Percentiles rank a stretch among this genome's conserved stretches.
These are phyloP conservation scores for Portunus trituberculatus DNA, from an alignment of 1,140 invertebrate genomes.

Conservation along the genomic window DNA sequence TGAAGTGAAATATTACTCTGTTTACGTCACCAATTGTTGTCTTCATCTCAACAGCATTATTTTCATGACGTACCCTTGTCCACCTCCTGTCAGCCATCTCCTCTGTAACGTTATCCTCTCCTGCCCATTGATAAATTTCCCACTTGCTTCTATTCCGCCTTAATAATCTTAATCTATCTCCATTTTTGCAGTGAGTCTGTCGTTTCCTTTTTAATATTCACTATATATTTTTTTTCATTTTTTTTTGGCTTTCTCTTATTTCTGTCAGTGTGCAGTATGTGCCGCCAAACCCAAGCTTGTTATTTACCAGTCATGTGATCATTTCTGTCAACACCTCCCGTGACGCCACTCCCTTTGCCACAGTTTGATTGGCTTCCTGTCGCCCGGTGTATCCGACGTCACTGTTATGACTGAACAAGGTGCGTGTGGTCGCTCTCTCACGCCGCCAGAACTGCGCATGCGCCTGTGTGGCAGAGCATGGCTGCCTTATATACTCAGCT, in stretches of 20 bases:
- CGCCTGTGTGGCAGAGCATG: conserved; percentile 39
- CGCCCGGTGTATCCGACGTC: neutral
- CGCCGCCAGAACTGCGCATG: neutral
- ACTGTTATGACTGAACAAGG: neutral
- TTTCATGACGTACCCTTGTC: conserved; percentile 4
- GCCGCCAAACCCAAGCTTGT: neutral
- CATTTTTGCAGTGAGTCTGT: neutral
- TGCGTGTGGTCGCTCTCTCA: neutral
- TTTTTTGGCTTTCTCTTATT: conserved; percentile 3
- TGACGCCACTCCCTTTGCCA: neutral
- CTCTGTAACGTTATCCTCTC: neutral
- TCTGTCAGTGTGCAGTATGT: neutral
- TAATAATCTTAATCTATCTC: neutral
- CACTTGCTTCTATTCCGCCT: neutral
- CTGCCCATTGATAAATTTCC: neutral
- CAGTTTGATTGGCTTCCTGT: neutral
- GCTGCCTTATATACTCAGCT: conserved; percentile 15
- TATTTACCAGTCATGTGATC: neutral
- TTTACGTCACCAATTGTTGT: neutral
- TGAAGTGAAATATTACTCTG: neutral
- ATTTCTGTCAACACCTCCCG: conserved; percentile 4
- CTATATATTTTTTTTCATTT: neutral
- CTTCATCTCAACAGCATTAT: neutral
- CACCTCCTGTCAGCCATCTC: neutral
- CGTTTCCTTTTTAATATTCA: neutral